Conservation (phyloP, 2,888 invertebrate species). For the Coelopa pilipes region DNA sequence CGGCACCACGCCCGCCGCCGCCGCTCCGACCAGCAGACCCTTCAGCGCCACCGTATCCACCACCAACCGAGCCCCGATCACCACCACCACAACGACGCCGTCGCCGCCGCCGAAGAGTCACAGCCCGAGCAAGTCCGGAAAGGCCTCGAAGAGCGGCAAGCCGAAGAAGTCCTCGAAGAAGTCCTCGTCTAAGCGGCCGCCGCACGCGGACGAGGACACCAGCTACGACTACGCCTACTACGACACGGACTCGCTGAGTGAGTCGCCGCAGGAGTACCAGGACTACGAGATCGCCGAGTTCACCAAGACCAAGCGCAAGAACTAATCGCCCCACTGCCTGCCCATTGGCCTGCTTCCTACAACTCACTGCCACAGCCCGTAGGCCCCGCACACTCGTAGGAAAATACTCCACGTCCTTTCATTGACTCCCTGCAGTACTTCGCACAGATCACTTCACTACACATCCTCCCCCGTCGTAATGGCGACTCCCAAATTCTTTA, state of each 20-base stretch:
- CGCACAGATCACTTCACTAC: too few relatives aligned
- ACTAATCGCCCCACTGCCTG: slow-evolving; percentile 34
- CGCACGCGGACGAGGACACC: slow-evolving; percentile 72
- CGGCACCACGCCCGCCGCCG: slow-evolving; percentile 51
- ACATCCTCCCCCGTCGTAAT: too few relatives aligned
- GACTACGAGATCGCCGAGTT: slow-evolving; percentile 75
- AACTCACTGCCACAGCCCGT: neutral
- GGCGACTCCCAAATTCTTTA: too few relatives aligned
- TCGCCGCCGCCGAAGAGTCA: slow-evolving; percentile 43
- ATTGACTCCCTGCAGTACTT: too few relatives aligned
- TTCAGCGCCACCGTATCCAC: slow-evolving; percentile 41
- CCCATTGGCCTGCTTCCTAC: neutral
- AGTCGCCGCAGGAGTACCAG: slow-evolving; percentile 69
- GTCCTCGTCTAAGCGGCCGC: slow-evolving; percentile 66
- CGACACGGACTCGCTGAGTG: slow-evolving; percentile 74
- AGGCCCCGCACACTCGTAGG: too few relatives aligned
- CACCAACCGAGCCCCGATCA: slow-evolving; percentile 40
- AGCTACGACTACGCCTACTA: slow-evolving; percentile 90
- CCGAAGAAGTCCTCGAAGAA: slow-evolving; percentile 49
- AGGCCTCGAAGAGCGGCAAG: slow-evolving; percentile 45
- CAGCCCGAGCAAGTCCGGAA: slow-evolving; percentile 46
- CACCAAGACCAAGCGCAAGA: slow-evolving; percentile 69
- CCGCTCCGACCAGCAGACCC: slow-evolving; percentile 56
- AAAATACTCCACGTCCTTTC: too few relatives aligned
- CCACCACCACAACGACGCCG: slow-evolving; percentile 30